Percentiles rank a stretch among this genome's conserved stretches.
Evolutionary conservation across 2,888 invertebrate species (phyloP).

Genomic region (Oscheius sp.): DNA sequence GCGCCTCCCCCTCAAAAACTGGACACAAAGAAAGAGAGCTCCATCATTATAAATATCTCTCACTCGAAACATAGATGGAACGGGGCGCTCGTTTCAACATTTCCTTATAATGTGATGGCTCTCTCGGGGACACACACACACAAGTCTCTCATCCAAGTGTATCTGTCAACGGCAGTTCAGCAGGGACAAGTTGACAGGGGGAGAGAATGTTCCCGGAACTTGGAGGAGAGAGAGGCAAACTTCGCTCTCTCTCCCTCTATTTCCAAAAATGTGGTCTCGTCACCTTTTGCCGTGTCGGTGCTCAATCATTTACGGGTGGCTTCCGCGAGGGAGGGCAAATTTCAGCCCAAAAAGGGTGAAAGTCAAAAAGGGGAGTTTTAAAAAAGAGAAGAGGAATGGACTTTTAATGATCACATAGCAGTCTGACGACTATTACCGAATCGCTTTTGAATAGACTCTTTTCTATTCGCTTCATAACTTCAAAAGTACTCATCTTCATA

Average conservation of each 20-base stretch:
- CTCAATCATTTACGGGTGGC: not conserved
- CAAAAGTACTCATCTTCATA: no score
- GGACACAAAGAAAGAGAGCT: not conserved
- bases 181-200: not conserved
- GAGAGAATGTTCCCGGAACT: not conserved
- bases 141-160: not conserved
- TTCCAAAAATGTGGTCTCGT: not conserved
- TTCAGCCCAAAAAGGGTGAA: not conserved
- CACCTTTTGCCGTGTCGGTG: not conserved
- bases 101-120: constrained; percentile 15
- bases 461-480: no score
- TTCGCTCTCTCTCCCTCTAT: not conserved
- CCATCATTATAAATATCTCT: not conserved
- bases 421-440: no score
- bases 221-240: not conserved
- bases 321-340: not conserved
- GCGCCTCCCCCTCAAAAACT: no score
- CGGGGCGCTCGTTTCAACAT: not conserved
- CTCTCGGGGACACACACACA: not conserved
- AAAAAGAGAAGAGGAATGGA: not conserved
- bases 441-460: no score
- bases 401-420: not conserved
- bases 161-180: constrained; percentile 1
- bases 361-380: not conserved
- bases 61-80: not conserved